Conservation (phyloP, 2,113 vertebrate species). For the Hemicordylus capensis region DNA sequence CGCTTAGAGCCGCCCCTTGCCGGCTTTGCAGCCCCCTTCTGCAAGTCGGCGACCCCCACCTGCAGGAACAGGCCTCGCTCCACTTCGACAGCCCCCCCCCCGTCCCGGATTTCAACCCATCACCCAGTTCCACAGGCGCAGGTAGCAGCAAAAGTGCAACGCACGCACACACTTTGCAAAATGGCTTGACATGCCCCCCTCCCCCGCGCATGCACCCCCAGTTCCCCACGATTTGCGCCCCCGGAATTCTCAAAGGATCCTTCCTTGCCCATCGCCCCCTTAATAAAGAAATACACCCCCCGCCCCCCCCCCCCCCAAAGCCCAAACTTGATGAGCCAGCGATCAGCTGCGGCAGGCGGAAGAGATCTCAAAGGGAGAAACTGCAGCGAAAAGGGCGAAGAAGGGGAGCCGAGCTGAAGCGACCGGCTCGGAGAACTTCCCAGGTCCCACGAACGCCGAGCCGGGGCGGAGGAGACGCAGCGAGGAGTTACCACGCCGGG, state of each 20-base stretch:
- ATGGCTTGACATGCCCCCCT: too few species aligned
- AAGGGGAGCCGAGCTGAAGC: not conserved
- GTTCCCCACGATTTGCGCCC: too few species aligned
- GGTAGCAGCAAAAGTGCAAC: not conserved
- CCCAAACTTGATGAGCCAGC: not conserved
- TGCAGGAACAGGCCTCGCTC: not conserved
- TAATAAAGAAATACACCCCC: too few species aligned
- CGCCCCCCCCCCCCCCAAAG: not conserved
- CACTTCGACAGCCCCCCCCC: not conserved
- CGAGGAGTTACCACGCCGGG: not conserved
- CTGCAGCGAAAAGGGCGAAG: not conserved
- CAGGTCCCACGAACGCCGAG: not conserved
- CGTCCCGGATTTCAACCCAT: not conserved
- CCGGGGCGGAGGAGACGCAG: too few species aligned
- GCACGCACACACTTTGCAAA: too few species aligned
- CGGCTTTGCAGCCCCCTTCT: not conserved
- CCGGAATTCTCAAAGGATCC: too few species aligned
- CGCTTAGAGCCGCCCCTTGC: accelerated
- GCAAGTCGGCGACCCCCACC: not conserved
- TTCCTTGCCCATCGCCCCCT: too few species aligned
- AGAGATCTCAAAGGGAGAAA: not conserved
- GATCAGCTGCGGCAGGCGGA: not conserved
- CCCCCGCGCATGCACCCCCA: too few species aligned
- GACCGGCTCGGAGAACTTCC: not conserved
- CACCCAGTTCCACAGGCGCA: not conserved